phyloP scores from a whole-genome alignment of 2,888 invertebrate genomes.

The Agonopterix subpropinquella region DNA sequence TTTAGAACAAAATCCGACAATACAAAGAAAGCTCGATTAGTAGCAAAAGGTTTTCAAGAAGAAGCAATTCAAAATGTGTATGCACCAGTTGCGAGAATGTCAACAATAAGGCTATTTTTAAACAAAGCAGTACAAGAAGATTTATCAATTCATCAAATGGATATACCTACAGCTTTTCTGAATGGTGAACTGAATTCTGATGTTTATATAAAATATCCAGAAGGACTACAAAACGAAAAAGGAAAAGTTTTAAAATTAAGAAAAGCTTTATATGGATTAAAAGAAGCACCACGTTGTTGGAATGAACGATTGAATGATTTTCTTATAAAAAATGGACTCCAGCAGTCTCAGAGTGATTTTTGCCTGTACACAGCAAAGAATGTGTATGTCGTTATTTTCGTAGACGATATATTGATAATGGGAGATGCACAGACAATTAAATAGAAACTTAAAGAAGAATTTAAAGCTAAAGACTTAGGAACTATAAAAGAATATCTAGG shows the following conservation, averaged over 20 bases:
- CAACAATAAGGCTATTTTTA: conserved; percentile 6
- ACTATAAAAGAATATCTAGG: background rate
- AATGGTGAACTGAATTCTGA: conserved; percentile 9
- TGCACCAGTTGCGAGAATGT: conserved; percentile 10
- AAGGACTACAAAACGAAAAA: conserved; percentile 4
- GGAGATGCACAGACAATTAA: background rate
- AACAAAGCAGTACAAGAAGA: conserved; percentile 5
- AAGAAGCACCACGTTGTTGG: conserved; percentile 10
- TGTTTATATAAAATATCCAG: conserved; percentile 9
- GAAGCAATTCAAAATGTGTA: conserved; percentile 1
- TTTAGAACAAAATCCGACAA: conserved; percentile 5
- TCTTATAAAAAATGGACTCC: background rate
- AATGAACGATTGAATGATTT: conserved; percentile 8
- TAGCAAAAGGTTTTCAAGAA: conserved; percentile 7
- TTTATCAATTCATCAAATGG: conserved; percentile 7
- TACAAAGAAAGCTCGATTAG: conserved; percentile 6
- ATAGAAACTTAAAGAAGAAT: background rate
- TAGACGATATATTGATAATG: background rate
- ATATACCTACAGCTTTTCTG: no score
- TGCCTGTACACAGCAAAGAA: conserved; percentile 3
- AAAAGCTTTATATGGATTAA: conserved; percentile 8
- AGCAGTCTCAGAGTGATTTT: conserved; percentile 6
- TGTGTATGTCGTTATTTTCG: background rate
- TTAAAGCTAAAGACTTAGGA: background rate
- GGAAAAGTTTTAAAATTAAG: conserved; percentile 9